Evolutionary conservation across 2,113 vertebrate genomes (phyloP).

Genomic region (Corvus cornix): DNA sequence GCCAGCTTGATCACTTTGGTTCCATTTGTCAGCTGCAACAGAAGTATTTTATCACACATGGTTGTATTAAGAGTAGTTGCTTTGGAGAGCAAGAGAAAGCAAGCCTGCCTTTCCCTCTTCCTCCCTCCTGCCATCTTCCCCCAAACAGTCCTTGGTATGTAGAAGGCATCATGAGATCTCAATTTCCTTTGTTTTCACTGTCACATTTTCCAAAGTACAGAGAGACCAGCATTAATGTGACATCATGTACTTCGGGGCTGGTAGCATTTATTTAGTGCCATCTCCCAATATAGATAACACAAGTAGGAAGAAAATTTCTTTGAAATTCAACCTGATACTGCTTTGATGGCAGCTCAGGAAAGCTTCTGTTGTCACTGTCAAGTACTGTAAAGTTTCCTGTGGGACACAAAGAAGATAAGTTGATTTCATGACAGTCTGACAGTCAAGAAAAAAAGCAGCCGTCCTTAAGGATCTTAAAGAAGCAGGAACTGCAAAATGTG

Average conservation of each 20-base stretch:
- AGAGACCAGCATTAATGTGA: not conserved
- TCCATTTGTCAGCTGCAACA: not conserved
- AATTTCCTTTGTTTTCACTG: not conserved
- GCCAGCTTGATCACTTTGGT: not conserved
- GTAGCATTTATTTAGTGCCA: not conserved
- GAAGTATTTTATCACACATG: not conserved
- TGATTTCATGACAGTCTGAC: not conserved
- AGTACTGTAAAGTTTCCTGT: not conserved
- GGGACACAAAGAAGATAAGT: not conserved
- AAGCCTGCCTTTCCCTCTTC: not conserved
- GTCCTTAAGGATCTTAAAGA: not conserved
- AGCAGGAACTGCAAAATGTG: not conserved
- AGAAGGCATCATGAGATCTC: not conserved
- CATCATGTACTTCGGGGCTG: not conserved
- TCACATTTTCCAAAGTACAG: not conserved
- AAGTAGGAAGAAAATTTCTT: not conserved
- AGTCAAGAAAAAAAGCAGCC: not conserved
- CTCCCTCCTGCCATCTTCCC: not conserved
- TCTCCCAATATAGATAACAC: not conserved
- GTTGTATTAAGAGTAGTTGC: not conserved
- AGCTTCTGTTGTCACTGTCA: not conserved
- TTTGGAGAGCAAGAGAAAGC: not conserved
- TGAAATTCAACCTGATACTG: not conserved
- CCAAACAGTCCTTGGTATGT: not conserved
- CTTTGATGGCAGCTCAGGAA: not conserved